These are phyloP conservation scores for Sebastes taczanowskii DNA, from an alignment of 2,797 vertebrate genomes.

Conservation along the genomic window DNA sequence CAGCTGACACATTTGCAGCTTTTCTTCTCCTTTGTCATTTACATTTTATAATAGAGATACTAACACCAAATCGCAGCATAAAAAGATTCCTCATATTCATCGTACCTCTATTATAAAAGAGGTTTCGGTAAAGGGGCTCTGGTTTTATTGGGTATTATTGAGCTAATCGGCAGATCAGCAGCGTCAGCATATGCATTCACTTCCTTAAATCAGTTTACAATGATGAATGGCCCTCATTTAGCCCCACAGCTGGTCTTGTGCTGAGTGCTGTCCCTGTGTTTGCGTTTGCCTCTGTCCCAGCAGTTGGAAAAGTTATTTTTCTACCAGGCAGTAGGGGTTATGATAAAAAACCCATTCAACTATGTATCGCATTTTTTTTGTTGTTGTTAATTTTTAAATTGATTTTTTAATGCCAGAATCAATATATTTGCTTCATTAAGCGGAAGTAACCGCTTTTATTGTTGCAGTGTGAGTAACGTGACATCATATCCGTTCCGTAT, in stretches of 20 bases:
- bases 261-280: constrained; percentile 47
- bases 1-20: constrained; percentile 31
- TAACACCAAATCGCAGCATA: background rate
- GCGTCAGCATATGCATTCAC: constrained; percentile 72
- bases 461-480: too few relatives aligned
- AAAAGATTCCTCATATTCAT: constrained; percentile 19
- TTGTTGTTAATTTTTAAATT: too few relatives aligned
- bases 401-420: too few relatives aligned
- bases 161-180: constrained; percentile 67
- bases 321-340: background rate
- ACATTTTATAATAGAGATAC: constrained; percentile 22
- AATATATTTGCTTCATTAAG: too few relatives aligned
- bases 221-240: constrained; percentile 77
- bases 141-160: constrained; percentile 52
- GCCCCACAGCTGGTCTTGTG: constrained; percentile 65
- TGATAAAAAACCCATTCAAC: too few relatives aligned
- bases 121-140: background rate
- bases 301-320: constrained; percentile 29
- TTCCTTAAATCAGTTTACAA: constrained; percentile 75
- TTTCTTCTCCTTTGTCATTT: background rate
- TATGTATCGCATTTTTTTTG: too few relatives aligned
- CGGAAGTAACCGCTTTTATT: too few relatives aligned
- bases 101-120: constrained; percentile 25
- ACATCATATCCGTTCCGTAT: too few relatives aligned
- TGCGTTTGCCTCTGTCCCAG: constrained; percentile 29